Percentiles rank a stretch among this genome's conserved stretches.
phyloP scores from a whole-genome alignment of 2,113 vertebrate species.

The Centrocercus urophasianus region DNA sequence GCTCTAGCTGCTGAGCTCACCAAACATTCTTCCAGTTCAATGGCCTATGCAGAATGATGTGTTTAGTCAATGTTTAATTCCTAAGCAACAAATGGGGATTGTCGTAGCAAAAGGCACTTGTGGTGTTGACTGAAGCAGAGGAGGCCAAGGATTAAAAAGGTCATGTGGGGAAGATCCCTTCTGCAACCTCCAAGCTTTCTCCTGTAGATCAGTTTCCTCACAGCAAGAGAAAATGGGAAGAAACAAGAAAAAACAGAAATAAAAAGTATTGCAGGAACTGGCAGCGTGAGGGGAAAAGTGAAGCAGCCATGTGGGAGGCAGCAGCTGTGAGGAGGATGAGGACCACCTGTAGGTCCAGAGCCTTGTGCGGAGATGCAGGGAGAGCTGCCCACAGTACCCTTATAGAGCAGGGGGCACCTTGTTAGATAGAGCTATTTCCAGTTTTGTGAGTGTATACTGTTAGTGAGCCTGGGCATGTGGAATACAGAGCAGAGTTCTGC shows the following conservation, averaged over 20 bases:
- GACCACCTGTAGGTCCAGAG: rapidly evolving
- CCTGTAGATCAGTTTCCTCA: not conserved
- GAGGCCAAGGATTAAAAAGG: conserved; percentile 52
- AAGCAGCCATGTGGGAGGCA: not conserved
- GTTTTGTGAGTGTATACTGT: not conserved
- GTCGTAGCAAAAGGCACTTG: conserved; percentile 13
- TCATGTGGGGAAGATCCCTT: not conserved
- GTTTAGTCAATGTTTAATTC: conserved; percentile 73
- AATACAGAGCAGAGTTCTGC: not conserved
- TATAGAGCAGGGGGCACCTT: rapidly evolving
- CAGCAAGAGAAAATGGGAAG: not conserved
- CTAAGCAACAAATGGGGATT: conserved; percentile 59
- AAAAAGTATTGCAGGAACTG: not conserved
- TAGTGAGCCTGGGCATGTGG: not conserved
- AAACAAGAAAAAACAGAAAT: not conserved
- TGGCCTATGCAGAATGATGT: conserved; percentile 57
- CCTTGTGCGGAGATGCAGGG: not conserved
- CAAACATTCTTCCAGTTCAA: conserved; percentile 65
- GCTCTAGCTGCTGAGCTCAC: conserved; percentile 44
- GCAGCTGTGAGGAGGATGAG: not conserved
- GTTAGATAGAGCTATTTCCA: not conserved
- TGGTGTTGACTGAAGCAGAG: conserved; percentile 45
- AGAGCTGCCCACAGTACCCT: not conserved
- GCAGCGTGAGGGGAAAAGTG: not conserved
- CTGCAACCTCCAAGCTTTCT: not conserved